Conservation (phyloP, 2,113 vertebrate species). For the Condylura cristata region DNA sequence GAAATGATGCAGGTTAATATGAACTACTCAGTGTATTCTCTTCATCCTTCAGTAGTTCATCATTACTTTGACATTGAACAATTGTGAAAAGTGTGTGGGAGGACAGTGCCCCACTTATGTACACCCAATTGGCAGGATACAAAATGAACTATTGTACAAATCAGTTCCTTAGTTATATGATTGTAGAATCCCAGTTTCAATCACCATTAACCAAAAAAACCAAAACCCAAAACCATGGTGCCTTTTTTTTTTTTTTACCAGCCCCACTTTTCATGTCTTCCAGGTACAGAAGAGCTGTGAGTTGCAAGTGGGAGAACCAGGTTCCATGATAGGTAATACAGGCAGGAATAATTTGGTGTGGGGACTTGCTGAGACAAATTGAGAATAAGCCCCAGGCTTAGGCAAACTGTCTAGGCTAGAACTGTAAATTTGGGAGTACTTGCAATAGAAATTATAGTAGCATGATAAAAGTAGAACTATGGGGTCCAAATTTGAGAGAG, state of each 20-base stretch:
- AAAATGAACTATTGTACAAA: slow-evolving; percentile 46
- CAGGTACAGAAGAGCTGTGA: slow-evolving; percentile 16
- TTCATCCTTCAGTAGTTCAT: slow-evolving; percentile 21
- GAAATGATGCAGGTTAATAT: slow-evolving; percentile 39
- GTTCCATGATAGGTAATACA: neutral
- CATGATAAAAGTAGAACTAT: neutral
- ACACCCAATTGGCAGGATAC: neutral
- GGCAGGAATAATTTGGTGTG: slow-evolving; percentile 44
- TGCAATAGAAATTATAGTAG: neutral
- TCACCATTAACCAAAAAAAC: slow-evolving; percentile 36
- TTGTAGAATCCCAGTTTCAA: slow-evolving; percentile 27
- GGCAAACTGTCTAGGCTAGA: neutral
- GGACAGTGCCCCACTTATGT: slow-evolving; percentile 33
- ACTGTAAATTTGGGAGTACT: slow-evolving; percentile 25
- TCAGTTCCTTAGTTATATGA: slow-evolving; percentile 7
- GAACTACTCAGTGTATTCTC: neutral
- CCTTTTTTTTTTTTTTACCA: slow-evolving; percentile 6
- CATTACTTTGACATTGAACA: slow-evolving; percentile 22
- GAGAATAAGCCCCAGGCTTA: neutral
- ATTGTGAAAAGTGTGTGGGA: slow-evolving; percentile 36
- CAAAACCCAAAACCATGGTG: neutral
- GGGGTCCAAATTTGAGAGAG: neutral
- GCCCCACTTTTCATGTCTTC: neutral
- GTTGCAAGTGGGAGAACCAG: slow-evolving; percentile 8
- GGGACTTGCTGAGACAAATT: slow-evolving; percentile 34